Evolutionary conservation across 2,797 vertebrate genomes (phyloP).

Genomic region (Decapterus maruadsi): DNA sequence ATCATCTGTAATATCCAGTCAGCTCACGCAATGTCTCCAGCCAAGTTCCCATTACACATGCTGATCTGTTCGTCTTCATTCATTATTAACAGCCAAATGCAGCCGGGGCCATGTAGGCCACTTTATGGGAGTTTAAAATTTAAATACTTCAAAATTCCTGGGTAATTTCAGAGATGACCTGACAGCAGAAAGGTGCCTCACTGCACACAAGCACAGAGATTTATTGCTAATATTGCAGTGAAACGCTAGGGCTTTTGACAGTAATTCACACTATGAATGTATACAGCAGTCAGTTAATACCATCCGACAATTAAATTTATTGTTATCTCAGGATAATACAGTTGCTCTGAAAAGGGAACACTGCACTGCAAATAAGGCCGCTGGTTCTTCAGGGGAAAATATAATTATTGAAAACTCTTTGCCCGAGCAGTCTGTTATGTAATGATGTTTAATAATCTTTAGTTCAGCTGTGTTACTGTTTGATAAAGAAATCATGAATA

Average conservation of each 20-base stretch:
- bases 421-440: constrained; percentile 26
- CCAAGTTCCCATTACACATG: constrained; percentile 81
- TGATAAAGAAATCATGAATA: constrained; percentile 50
- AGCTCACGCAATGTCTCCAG: constrained; percentile 65
- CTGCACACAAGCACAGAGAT: constrained; percentile 51
- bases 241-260: constrained; percentile 13
- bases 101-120: constrained; percentile 80
- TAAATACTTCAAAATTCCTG: constrained; percentile 83
- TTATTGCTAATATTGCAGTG: constrained; percentile 30
- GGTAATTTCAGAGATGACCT: constrained; percentile 75
- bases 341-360: constrained; percentile 3
- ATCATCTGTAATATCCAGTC: constrained; percentile 71
- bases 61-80: constrained; percentile 83
- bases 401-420: constrained; percentile 18
- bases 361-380: constrained; percentile 9
- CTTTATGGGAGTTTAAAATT: constrained; percentile 87
- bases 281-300: constrained; percentile 25
- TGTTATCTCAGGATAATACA: constrained; percentile 25
- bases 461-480: constrained; percentile 37
- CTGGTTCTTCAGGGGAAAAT: constrained; percentile 27
- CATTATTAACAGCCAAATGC: constrained; percentile 83
- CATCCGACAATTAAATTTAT: constrained; percentile 17
- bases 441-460: constrained; percentile 49
- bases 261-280: constrained; percentile 21
- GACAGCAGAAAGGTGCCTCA: constrained; percentile 61